A percentile compares a stretch with the other conserved stretches of the same genome.
Conservation (phyloP, 2,888 invertebrate species). For the Autographa pulchrina region DNA sequence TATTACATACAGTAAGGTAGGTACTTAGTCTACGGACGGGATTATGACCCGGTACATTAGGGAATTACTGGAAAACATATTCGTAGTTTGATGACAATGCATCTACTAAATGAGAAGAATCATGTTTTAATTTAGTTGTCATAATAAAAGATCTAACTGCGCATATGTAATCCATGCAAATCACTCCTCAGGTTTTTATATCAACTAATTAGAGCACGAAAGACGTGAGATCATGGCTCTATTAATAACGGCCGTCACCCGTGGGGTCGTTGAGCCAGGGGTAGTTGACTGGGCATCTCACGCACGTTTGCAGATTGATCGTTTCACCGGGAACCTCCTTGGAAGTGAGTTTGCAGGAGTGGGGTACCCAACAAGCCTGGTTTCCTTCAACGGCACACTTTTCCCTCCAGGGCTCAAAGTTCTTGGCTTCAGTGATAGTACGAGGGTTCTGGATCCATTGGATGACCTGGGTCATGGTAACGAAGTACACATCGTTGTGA, state of each 20-base stretch:
- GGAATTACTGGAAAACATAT: conserved; percentile 83
- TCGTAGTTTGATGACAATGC: conserved; percentile 65
- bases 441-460: conserved; percentile 98
- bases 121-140: conserved; percentile 40
- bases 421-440: conserved; percentile 95
- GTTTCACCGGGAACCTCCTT: conserved; percentile 98
- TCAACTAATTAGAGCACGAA: conserved; percentile 82
- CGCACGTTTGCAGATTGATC: conserved; percentile 97
- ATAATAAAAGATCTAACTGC: conserved; percentile 58
- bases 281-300: conserved; percentile 97
- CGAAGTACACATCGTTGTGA: conserved; percentile 97
- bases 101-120: conserved; percentile 32
- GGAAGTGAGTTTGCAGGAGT: conserved; percentile 96
- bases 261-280: conserved; percentile 98
- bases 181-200: conserved; percentile 78
- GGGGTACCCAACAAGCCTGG: conserved; percentile 96
- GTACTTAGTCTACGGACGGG: conserved; percentile 89
- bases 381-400: conserved; percentile 96
- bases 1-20: conserved; percentile 88
- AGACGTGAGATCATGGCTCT: conserved; percentile 84
- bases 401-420: conserved; percentile 98
- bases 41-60: conserved; percentile 89
- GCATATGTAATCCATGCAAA: conserved; percentile 81
- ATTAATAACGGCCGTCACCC: conserved; percentile 95
- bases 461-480: conserved; percentile 98